phyloP scores from a whole-genome alignment of 1,140 invertebrate species.

The honey bee (Apis mellifera) region DNA sequence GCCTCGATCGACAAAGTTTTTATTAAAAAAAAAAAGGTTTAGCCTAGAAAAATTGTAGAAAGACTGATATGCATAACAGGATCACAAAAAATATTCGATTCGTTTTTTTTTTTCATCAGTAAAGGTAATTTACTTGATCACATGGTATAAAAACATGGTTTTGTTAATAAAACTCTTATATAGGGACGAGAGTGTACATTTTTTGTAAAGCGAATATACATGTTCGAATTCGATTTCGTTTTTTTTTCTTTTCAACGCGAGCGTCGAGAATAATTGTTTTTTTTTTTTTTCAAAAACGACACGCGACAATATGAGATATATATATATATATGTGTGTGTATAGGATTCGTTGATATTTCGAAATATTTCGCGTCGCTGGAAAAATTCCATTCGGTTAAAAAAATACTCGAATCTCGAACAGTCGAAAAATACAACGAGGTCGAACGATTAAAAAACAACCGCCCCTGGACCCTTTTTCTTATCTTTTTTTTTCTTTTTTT shows the following conservation, averaged over 20 bases:
- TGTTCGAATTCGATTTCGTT: background rate
- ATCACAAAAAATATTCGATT: constrained; percentile 30
- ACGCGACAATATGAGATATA: too few species aligned
- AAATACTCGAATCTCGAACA: constrained; percentile 9
- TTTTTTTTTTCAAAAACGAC: background rate
- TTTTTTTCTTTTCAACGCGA: too few species aligned
- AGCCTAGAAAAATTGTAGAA: background rate
- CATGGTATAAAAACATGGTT: constrained; percentile 46
- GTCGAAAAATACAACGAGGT: background rate
- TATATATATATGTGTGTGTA: too few species aligned
- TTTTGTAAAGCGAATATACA: background rate
- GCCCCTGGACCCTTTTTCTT: background rate
- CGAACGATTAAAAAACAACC: constrained; percentile 14
- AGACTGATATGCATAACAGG: constrained; percentile 9
- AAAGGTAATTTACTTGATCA: constrained; percentile 45
- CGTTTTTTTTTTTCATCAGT: background rate
- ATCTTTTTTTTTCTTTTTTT: too few species aligned
- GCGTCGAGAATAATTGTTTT: background rate
- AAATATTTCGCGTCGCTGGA: background rate
- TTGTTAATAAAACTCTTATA: constrained; percentile 33
- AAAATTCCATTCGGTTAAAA: background rate
- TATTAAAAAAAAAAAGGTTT: too few species aligned
- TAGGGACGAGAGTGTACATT: background rate
- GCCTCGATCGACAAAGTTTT: background rate
- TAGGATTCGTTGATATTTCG: too few species aligned